These are phyloP conservation scores for Peribatodes rhomboidaria DNA, from an alignment of 2,888 invertebrate species.

Conservation along the genomic window DNA sequence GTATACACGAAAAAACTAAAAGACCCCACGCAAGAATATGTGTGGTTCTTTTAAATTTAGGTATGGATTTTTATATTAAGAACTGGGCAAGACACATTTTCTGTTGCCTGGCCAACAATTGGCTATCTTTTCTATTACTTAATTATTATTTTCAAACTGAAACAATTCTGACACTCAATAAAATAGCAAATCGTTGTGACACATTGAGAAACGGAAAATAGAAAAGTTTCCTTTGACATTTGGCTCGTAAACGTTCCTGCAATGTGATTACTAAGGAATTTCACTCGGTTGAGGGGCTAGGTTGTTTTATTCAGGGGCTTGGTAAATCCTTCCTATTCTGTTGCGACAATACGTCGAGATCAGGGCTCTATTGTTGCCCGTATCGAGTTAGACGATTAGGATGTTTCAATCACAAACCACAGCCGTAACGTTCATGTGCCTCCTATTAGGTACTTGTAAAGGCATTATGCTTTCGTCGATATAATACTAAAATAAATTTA, in stretches of 20 bases:
- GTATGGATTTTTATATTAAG: no score
- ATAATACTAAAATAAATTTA: no score
- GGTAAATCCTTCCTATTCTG: constrained; percentile 80
- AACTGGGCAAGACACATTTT: no score
- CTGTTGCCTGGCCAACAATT: no score
- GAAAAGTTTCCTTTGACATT: constrained; percentile 59
- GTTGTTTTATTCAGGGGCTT: constrained; percentile 77
- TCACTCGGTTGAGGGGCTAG: constrained; percentile 65
- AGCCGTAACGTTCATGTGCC: constrained; percentile 16
- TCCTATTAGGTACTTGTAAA: background rate
- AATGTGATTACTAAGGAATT: constrained; percentile 76
- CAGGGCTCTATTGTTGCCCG: constrained; percentile 71
- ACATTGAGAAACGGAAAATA: constrained; percentile 47
- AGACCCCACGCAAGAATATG: no score
- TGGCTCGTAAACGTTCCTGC: constrained; percentile 59
- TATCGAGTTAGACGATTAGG: constrained; percentile 78
- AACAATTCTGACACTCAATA: background rate
- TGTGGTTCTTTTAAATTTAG: no score
- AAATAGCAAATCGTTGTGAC: constrained; percentile 38
- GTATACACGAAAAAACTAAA: no score
- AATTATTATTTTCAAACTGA: no score
- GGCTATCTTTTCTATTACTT: no score
- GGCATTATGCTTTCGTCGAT: no score
- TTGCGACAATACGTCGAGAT: constrained; percentile 74
- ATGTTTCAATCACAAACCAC: constrained; percentile 68